Base-by-base conservation (phyloP, 2,888 invertebrate genomes). In the Habrosyne pyritoides region DNA sequence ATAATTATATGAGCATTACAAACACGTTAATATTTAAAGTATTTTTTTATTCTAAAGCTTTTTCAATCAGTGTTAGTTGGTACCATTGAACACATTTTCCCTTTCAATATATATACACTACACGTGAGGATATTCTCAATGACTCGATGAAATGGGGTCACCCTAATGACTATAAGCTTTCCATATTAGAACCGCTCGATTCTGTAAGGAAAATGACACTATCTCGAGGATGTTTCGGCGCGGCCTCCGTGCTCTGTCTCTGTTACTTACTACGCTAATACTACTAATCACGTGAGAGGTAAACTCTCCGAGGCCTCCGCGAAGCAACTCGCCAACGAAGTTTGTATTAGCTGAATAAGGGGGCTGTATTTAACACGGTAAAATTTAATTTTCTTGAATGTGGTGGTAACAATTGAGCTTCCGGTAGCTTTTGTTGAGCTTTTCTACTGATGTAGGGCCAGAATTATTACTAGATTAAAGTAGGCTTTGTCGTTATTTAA, bases 101-200 rank as follows among this genome's bases (percentile, higher is more conserved):
- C n/a, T 42, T 42, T 18, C 42, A 42, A 42, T 42, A 42, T 18
- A n/a, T 33, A n/a, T 33, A 18, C 3, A 18, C 18, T 33, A 42
- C 42, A 42, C 42, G 42, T 36, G 36, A 42, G 42, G 42, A 42
- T 18, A 42, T 18, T 42, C 42, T 18, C 42, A 42, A 42, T 42
- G 42, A 42, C 42, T 42, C 12, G 36, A 42, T 18, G 33, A 8
- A 42, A 42, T 42, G 14, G 42, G 18, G 42, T 7, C 42, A 42
- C 42, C 42, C 42, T 42, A 42, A 42, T 42, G 42, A 8, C 18
- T 42, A 42, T 6, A 42, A 18, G 42, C 42, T 42, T 42, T 42
- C 42, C 5, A n/a, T 42, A 18, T 1, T 18, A 7, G 42, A 18
- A 18, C 12, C 33, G n/a, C n/a, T n/a, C n/a, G n/a, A n/a, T n/a